These are phyloP conservation scores for Neostethus bicornis DNA, from an alignment of 2,797 vertebrate genomes.

Conservation along the genomic window DNA sequence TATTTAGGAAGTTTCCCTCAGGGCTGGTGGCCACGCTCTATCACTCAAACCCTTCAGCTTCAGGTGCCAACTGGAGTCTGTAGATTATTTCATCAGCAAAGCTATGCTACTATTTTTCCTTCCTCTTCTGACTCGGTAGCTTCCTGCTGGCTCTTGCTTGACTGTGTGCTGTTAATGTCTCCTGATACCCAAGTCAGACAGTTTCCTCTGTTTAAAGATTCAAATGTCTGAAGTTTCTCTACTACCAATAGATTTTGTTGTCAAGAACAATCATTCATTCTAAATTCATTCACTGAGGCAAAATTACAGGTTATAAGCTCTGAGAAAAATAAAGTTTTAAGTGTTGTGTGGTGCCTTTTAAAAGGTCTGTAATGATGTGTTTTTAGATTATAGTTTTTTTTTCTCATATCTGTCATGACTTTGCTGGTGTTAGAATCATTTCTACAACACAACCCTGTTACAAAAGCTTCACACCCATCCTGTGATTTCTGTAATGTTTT, in stretches of 20 bases:
- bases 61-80: slow-evolving; percentile 26
- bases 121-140: slow-evolving; percentile 34
- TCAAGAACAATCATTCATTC: slow-evolving; percentile 60
- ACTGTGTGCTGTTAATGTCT: slow-evolving; percentile 27
- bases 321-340: neutral
- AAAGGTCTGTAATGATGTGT: no score
- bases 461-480: slow-evolving; percentile 10
- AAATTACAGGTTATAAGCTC: slow-evolving; percentile 51
- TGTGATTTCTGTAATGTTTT: slow-evolving; percentile 8
- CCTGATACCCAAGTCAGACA: slow-evolving; percentile 63
- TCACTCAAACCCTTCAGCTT: slow-evolving; percentile 42
- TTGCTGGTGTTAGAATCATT: slow-evolving; percentile 7
- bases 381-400: no score
- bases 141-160: slow-evolving; percentile 40
- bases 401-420: neutral
- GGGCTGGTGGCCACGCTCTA: slow-evolving; percentile 32
- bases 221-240: slow-evolving; percentile 64
- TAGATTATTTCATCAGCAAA: slow-evolving; percentile 24
- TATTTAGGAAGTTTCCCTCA: slow-evolving; percentile 21
- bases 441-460: slow-evolving; percentile 38
- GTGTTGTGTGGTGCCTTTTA: neutral
- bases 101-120: slow-evolving; percentile 16
- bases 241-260: slow-evolving; percentile 54
- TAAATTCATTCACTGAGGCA: slow-evolving; percentile 71
- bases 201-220: slow-evolving; percentile 77